Conservation (phyloP, 2,113 vertebrate species). For the Pachycephala philippinensis region DNA sequence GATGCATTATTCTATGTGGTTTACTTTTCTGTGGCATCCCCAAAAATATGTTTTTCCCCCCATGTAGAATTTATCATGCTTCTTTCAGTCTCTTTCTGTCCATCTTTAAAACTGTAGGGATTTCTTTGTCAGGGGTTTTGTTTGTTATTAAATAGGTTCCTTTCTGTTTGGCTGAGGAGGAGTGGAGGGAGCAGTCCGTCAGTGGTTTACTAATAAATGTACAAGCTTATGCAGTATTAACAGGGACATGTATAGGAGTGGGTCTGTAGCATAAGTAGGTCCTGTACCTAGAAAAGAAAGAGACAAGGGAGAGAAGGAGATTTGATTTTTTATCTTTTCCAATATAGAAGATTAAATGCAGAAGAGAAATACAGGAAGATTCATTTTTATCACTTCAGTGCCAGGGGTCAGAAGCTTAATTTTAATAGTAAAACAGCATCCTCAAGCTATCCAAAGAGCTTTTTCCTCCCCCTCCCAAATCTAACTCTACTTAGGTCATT, state of each 20-base stretch:
- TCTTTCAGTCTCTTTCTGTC: conserved; percentile 74
- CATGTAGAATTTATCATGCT: conserved; percentile 77
- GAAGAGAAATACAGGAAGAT: conserved; percentile 24
- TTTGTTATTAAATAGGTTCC: conserved; percentile 26
- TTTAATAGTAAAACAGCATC: conserved; percentile 59
- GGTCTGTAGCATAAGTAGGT: conserved; percentile 74
- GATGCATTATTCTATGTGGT: conserved; percentile 75
- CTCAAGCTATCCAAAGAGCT: conserved; percentile 24
- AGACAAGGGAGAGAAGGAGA: conserved; percentile 2
- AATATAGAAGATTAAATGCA: conserved; percentile 37
- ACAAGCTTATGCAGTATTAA: conserved; percentile 84
- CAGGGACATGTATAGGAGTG: conserved; percentile 78
- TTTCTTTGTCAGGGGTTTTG: conserved; percentile 19
- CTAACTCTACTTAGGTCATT: conserved; percentile 23
- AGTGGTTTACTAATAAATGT: conserved; percentile 81
- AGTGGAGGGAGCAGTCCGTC: conserved; percentile 60
- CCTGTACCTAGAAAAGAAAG: conserved; percentile 75
- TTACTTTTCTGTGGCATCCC: conserved; percentile 71
- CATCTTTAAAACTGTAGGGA: conserved; percentile 18
- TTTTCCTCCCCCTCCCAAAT: not conserved
- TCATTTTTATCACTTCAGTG: conserved; percentile 59
- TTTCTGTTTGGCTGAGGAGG: conserved; percentile 46
- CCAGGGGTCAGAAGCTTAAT: conserved; percentile 49
- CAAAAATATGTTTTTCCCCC: conserved; percentile 69
- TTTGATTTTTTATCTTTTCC: conserved; percentile 37